phyloP scores from a whole-genome alignment of 2,888 invertebrate species.

The Drymonia ruficornis region DNA sequence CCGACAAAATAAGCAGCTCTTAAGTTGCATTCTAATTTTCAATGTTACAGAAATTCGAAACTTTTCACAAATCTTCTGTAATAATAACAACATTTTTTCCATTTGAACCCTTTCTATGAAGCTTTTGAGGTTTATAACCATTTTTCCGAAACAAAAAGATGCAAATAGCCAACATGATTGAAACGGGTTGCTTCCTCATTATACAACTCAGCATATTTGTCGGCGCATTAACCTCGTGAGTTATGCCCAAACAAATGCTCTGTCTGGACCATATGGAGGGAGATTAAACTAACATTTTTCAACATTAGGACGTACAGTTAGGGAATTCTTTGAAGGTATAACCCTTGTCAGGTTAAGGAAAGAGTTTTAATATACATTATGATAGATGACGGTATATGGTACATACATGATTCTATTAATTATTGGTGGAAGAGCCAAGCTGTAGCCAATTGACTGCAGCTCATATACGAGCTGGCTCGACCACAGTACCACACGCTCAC shows the following conservation, averaged over 20 bases:
- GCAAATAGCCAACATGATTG: constrained; percentile 4
- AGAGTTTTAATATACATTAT: neutral
- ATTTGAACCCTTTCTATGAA: too few species aligned
- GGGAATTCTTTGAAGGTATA: neutral
- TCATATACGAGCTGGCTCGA: too few species aligned
- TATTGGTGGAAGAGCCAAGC: too few species aligned
- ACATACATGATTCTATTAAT: too few species aligned
- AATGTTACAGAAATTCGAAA: too few species aligned
- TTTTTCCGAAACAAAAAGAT: neutral
- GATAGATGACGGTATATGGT: neutral
- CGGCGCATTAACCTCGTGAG: constrained; percentile 46
- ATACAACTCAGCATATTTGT: constrained; percentile 47
- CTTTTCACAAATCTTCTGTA: too few species aligned
- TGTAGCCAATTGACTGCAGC: too few species aligned
- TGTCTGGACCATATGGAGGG: constrained; percentile 42
- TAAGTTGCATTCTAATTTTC: too few species aligned
- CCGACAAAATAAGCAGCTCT: too few species aligned
- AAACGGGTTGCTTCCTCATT: constrained; percentile 15
- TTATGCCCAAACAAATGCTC: constrained; percentile 54
- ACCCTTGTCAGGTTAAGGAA: neutral
- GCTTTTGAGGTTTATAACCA: too few species aligned
- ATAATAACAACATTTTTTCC: too few species aligned
- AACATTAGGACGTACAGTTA: constrained; percentile 30
- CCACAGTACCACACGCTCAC: too few species aligned
- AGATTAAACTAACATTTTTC: constrained; percentile 59